Evolutionary conservation across 2,113 vertebrate species (phyloP), one percentile per base, ranked within the genome.

Genomic region (Gasterosteus nipponicus): DNA sequence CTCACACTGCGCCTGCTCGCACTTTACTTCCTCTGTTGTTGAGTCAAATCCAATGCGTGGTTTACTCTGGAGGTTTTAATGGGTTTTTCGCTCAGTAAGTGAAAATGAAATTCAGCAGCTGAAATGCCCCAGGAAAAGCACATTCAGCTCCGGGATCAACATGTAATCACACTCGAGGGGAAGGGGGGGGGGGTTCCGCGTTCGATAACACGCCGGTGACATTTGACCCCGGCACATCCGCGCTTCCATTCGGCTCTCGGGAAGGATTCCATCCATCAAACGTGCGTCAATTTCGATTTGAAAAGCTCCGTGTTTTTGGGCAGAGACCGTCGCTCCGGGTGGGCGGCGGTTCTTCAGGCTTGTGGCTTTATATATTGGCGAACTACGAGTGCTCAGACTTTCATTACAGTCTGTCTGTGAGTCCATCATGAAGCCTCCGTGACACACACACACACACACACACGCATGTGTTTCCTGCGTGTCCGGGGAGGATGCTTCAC

Each of bases 21-120:
- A 12, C 69, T 82, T 56, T 86, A 82, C 87, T 91, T 86, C 83
- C 79, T 87, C 80, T 16, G 82, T 39, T 71, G 86, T 60, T 6
- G 56, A 72, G 69, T 74, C 26, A 7, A 59, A 85, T 77, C 74
- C 76, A 56, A 26, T 74, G 59, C 8, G 26, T 18, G 63, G 47
- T 58, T 83, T 80, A 54, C 75, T 53, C 29, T 0, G 46, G 35
- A 59, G 75, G 18, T 59, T 80, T 83, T 76, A 81, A 83, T 67
- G 74, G 51, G 41, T 77, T 80, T 26, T 78, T 47, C 41, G 75
- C 42, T 77, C 42, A 69, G 33, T 86, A 61, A 56, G 77, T 62
- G 72, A 74, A 85, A 86, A 80, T 84, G 16, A 73, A 58, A 81
- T 75, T 70, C 67, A 47, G 69, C 33, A 47, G 57, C 53, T 47